A percentile compares a stretch with the other conserved stretches of the same genome.
phyloP scores from a whole-genome alignment of 2,113 vertebrate species.

The Sitta europaea region DNA sequence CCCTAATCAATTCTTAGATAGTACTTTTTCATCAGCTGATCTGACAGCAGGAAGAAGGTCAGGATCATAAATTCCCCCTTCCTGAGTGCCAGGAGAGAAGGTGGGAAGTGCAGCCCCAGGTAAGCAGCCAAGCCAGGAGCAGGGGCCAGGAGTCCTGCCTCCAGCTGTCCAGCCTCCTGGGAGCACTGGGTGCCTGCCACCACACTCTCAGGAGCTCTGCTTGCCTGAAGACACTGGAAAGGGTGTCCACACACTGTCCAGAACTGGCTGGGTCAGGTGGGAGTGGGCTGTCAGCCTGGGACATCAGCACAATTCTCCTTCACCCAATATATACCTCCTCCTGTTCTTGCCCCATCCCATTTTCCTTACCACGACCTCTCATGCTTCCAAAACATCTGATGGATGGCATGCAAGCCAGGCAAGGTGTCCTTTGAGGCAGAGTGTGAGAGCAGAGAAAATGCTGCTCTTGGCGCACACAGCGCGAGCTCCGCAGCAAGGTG shows the following conservation, averaged over 20 bases:
- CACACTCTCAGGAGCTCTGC: not conserved
- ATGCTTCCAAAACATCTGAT: not conserved
- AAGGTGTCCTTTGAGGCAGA: not conserved
- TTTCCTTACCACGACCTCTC: not conserved
- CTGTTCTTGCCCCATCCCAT: not conserved
- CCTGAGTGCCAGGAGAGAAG: not conserved
- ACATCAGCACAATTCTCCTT: not conserved
- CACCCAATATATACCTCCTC: not conserved
- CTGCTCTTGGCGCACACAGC: accelerated
- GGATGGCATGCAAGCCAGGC: not conserved
- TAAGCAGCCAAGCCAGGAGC: not conserved
- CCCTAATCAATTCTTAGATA: conserved; percentile 33
- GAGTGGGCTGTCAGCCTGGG: not conserved
- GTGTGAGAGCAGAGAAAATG: not conserved
- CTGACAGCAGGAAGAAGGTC: conserved; percentile 51
- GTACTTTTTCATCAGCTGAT: conserved; percentile 45
- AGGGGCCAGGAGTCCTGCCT: not conserved
- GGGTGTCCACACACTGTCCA: not conserved
- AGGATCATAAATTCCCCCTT: conserved; percentile 12
- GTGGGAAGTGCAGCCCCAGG: not conserved
- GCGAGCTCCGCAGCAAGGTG: not conserved
- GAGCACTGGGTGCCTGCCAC: not conserved
- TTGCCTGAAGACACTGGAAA: not conserved
- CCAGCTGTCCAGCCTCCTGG: not conserved
- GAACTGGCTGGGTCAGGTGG: not conserved